Conservation (phyloP, 2,888 invertebrate genomes). For the Erebia epiphron region DNA sequence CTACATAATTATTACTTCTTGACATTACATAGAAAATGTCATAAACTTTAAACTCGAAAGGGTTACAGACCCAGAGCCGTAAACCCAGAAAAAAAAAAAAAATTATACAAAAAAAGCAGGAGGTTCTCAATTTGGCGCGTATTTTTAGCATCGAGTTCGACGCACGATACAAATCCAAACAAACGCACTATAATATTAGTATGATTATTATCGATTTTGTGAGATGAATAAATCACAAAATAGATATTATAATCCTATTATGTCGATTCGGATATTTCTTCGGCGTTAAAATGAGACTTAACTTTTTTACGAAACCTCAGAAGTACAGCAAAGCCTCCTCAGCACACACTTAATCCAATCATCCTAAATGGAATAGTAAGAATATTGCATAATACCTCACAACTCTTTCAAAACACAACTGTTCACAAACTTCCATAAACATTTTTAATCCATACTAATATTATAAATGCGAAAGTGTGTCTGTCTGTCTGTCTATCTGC, state of each 20-base stretch:
- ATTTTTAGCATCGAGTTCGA: no score
- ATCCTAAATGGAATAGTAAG: conserved; percentile 49
- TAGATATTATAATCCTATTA: neutral
- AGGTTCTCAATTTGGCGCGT: neutral
- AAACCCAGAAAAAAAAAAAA: neutral
- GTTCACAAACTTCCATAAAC: neutral
- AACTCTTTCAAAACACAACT: conserved; percentile 7
- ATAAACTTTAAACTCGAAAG: neutral
- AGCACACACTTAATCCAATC: conserved; percentile 39
- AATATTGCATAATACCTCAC: conserved; percentile 8
- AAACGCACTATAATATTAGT: no score
- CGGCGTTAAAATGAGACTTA: conserved; percentile 10
- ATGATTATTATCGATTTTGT: no score
- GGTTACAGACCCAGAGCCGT: neutral
- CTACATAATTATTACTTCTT: no score
- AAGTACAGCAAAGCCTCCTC: conserved; percentile 51
- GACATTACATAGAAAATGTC: no score
- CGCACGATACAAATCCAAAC: no score
- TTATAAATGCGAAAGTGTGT: no score
- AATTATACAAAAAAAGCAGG: no score
- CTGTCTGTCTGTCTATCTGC: no score
- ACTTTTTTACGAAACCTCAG: conserved; percentile 27
- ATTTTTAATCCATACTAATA: no score
- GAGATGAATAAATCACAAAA: no score
- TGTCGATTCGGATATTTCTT: neutral